Evolutionary conservation across 2,113 vertebrate genomes (phyloP).

Genomic region (Bombycilla garrulus): DNA sequence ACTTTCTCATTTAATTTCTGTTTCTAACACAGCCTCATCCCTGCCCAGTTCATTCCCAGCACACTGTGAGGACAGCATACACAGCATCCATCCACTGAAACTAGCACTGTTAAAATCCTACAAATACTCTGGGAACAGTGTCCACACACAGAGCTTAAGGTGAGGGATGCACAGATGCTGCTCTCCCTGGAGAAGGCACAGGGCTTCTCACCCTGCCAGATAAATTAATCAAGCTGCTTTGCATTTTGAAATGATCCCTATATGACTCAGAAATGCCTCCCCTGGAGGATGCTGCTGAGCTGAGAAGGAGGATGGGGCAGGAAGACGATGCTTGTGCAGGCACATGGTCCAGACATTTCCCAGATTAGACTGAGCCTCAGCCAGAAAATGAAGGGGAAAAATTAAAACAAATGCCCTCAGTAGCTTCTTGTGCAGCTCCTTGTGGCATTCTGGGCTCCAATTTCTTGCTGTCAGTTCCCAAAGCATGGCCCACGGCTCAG

Average conservation of each 20-base stretch:
- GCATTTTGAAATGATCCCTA: neutral
- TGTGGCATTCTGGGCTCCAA: neutral
- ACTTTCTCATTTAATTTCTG: neutral
- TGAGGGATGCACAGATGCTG: neutral
- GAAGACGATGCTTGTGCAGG: neutral
- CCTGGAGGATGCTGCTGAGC: neutral
- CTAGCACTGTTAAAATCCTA: neutral
- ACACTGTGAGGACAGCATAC: neutral
- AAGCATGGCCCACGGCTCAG: neutral
- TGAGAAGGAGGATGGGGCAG: neutral
- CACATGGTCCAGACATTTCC: neutral
- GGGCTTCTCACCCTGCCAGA: neutral
- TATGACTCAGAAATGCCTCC: neutral
- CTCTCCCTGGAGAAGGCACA: neutral
- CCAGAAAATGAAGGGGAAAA: neutral
- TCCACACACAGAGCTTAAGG: neutral
- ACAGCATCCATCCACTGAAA: rapidly evolving
- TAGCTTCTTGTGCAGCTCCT: neutral
- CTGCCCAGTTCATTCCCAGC: neutral
- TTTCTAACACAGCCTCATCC: neutral
- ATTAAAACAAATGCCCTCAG: neutral
- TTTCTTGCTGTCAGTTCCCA: neutral
- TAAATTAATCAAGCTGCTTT: neutral
- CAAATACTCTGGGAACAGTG: rapidly evolving
- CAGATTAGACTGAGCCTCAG: neutral